Evolutionary conservation across 2,113 vertebrate species (phyloP), one percentile per base, ranked within the genome.

Genomic region (Pterocles burchelli): DNA sequence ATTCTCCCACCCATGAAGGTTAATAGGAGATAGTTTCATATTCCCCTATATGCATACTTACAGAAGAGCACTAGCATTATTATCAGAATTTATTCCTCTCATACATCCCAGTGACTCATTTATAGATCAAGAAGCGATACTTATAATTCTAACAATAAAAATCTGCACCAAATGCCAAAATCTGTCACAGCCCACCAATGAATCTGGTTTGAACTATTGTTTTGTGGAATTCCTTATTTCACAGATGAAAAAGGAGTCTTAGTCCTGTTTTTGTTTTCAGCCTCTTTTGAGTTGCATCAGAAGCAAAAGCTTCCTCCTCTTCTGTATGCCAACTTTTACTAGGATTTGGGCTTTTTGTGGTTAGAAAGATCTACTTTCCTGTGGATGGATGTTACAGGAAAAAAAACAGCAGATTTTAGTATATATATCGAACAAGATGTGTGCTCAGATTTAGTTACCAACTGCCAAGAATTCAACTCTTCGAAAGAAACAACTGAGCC

Each of bases 91-190:
- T 55, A 78, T 61, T 91, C 49, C 34, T 89, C 34, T 81, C 51
- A 71, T 67, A 81, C 22, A 76, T 63, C 17, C 13, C 36, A 82
- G 48, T 77, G 80, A 77, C 66, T 88, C 45, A 79, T n/a, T 82
- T 83, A 57, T 28, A 89, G 46, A 79, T 81, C 14, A 65, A 88
- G 54, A 82, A 85, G 36, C 2, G 89, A 68, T 79, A 88, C 41
- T 88, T 85, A 41, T 21, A 48, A 89, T 52, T 88, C 46, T 46
- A 62, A 45, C 0, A 0, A 82, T 45, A 29, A 82, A 85, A 72
- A 89, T 87, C 89, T 77, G 28, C 36, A 81, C 68, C 59, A 91
- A 89, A 95, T 75, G 52, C 73, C 77, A 75, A 91, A 65, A 83
- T 79, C 61, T 95, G 75, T 82, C 45, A 65, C 11, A 68, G 72